These are phyloP conservation scores for Eleginops maclovinus DNA, from an alignment of 2,113 vertebrate genomes.

Conservation along the genomic window DNA sequence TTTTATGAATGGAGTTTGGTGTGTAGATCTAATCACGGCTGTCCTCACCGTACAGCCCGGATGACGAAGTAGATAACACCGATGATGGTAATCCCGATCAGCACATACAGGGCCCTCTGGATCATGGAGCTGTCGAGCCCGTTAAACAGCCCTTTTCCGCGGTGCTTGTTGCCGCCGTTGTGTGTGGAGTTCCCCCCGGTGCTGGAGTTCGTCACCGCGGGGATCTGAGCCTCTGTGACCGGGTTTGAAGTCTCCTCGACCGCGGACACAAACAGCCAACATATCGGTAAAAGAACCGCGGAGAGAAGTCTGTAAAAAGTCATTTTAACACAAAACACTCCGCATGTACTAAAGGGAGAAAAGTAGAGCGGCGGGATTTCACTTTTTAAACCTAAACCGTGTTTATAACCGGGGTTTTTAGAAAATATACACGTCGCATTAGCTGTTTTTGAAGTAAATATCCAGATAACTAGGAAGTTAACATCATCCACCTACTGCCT, in stretches of 20 bases:
- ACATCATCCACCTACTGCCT: not conserved
- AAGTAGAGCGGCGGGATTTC: fast-evolving
- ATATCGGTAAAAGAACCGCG: conserved; percentile 13
- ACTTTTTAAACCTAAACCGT: not conserved
- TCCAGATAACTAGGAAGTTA: conserved; percentile 55
- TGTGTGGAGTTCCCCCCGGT: not conserved
- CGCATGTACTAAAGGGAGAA: fast-evolving
- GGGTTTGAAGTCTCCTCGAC: not conserved
- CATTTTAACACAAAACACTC: not conserved
- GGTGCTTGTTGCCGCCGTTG: not conserved
- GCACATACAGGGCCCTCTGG: conserved; percentile 73
- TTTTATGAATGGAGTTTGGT: not conserved
- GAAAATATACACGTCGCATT: conserved; percentile 19
- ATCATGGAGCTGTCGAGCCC: conserved; percentile 64
- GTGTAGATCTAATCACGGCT: no score
- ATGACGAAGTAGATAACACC: conserved; percentile 75
- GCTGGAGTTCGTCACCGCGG: conserved; percentile 5
- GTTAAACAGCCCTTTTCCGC: fast-evolving
- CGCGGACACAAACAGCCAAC: conserved; percentile 13
- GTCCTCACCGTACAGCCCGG: conserved; percentile 72
- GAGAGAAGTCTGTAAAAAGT: conserved; percentile 10
- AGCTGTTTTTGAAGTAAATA: conserved; percentile 23
- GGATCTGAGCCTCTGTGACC: not conserved
- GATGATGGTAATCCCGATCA: conserved; percentile 64
- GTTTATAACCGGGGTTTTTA: not conserved